Percentiles rank a stretch among this genome's conserved stretches.
Conservation (phyloP, 1,140 invertebrate species). For the Nilaparvata lugens region DNA sequence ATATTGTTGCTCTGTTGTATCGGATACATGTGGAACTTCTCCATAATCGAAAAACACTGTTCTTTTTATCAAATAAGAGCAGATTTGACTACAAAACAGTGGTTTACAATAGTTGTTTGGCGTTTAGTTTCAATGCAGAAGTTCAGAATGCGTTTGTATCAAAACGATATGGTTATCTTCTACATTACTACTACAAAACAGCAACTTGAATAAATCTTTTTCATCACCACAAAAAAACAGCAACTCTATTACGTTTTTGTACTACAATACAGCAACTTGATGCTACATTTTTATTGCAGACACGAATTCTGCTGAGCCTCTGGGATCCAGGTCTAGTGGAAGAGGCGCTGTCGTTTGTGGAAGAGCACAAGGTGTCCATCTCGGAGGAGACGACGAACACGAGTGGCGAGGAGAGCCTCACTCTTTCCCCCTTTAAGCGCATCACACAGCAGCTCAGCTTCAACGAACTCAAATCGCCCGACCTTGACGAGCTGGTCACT, state of each 20-base stretch:
- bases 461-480: conserved; percentile 56
- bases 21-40: too few relatives aligned
- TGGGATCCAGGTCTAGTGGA: conserved; percentile 78
- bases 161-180: too few relatives aligned
- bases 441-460: conserved; percentile 64
- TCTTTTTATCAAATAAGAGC: too few relatives aligned
- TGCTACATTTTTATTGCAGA: conserved; percentile 35
- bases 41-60: too few relatives aligned
- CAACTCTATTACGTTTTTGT: not conserved
- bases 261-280: not conserved
- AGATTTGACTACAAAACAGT: too few relatives aligned
- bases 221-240: too few relatives aligned
- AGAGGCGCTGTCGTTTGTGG: conserved; percentile 71
- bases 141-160: too few relatives aligned
- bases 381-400: not conserved
- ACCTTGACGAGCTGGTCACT: conserved; percentile 59
- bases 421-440: conserved; percentile 59
- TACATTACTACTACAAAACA: too few relatives aligned
- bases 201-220: too few relatives aligned
- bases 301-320: conserved; percentile 62
- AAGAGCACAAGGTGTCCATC: conserved; percentile 47
- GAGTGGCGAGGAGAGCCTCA: conserved; percentile 21
- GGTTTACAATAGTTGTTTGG: too few relatives aligned
- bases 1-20: too few relatives aligned
- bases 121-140: too few relatives aligned